phyloP scores from a whole-genome alignment of 2,797 vertebrate species.

The Onychomys arenicola region DNA sequence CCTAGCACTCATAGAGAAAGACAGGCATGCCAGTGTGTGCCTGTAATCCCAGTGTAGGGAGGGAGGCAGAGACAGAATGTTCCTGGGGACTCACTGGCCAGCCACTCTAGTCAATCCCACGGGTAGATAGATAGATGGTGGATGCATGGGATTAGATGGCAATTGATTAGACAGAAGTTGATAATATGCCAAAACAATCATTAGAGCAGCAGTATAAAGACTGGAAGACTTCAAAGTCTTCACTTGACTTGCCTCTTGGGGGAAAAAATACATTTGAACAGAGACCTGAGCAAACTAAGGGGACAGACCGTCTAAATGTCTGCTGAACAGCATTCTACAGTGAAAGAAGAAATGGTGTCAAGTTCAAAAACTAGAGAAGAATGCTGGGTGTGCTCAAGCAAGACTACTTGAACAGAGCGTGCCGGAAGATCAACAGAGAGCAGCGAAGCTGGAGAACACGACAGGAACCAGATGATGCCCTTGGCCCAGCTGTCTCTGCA shows the following conservation, averaged over 20 bases:
- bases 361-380: background rate
- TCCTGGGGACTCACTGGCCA: background rate
- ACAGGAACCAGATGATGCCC: background rate
- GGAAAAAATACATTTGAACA: background rate
- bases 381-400: background rate
- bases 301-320: background rate
- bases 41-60: background rate
- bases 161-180: background rate
- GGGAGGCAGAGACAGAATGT: background rate
- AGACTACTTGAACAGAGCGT: background rate
- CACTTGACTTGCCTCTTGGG: background rate
- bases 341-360: background rate
- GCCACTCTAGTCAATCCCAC: background rate
- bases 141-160: background rate
- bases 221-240: background rate
- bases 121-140: background rate
- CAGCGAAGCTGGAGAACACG: background rate
- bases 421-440: background rate
- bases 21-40: background rate
- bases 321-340: background rate
- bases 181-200: background rate
- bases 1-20: background rate
- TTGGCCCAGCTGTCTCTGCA: rapidly evolving
- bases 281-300: background rate
- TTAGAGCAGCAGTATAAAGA: background rate